These are phyloP conservation scores for Lycorma delicatula DNA, from an alignment of 1,140 invertebrate species.

Conservation along the genomic window DNA sequence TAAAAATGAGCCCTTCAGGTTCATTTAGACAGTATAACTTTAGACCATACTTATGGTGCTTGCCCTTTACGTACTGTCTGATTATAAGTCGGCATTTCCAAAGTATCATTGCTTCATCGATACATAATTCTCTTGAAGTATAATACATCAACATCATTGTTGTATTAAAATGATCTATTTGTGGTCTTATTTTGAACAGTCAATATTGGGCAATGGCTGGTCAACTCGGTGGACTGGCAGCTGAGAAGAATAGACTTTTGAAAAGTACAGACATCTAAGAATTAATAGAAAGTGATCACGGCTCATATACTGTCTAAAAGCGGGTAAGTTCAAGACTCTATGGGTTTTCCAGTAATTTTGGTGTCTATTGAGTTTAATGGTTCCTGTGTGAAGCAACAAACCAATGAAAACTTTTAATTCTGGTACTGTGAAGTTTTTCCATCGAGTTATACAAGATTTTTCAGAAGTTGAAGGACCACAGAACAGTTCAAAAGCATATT, in stretches of 20 bases:
- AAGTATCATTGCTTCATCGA: no score
- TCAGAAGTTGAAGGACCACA: neutral
- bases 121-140: no score
- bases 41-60: neutral
- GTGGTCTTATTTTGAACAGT: no score
- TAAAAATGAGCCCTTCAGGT: no score
- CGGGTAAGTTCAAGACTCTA: constrained; percentile 15
- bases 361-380: constrained; percentile 20
- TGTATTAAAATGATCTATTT: no score
- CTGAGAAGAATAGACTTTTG: no score
- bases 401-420: constrained; percentile 21
- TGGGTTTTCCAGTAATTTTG: constrained; percentile 29
- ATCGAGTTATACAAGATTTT: neutral
- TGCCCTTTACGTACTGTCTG: neutral
- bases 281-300: neutral
- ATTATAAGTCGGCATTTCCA: neutral
- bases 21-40: no score
- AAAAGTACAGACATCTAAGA: neutral
- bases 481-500: constrained; percentile 23
- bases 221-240: no score
- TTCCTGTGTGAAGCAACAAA: constrained; percentile 23
- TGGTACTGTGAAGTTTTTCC: neutral
- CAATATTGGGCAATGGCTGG: no score
- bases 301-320: neutral
- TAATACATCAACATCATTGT: no score